Percentiles rank a stretch among this genome's conserved stretches.
Evolutionary conservation across 2,113 vertebrate species (phyloP).

Genomic region (Oncorhynchus tshawytscha): DNA sequence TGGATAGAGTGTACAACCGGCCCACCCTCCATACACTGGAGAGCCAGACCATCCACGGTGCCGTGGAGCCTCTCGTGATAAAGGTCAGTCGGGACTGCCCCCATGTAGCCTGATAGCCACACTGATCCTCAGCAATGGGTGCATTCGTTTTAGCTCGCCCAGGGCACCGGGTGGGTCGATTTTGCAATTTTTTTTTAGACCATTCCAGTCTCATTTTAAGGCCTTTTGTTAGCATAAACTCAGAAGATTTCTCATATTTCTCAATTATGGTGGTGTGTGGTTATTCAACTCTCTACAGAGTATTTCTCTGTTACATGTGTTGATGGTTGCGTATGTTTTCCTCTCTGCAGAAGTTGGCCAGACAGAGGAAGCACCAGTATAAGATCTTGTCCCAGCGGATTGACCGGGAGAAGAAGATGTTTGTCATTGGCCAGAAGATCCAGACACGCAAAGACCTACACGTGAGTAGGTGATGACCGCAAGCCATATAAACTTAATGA

Average conservation of each 20-base stretch:
- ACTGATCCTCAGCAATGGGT: neutral
- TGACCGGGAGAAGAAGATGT: constrained; percentile 90
- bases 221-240: neutral
- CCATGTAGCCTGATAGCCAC: constrained; percentile 40
- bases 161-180: no score
- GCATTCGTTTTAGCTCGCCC: no score
- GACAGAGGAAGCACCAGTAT: constrained; percentile 82
- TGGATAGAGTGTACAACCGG: constrained; percentile 88
- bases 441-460: constrained; percentile 91
- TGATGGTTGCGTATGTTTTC: neutral
- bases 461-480: constrained; percentile 63
- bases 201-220: neutral
- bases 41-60: constrained; percentile 80
- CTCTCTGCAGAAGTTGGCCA: constrained; percentile 76
- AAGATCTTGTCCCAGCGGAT: constrained; percentile 86
- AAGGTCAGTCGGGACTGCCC: constrained; percentile 73
- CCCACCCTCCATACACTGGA: constrained; percentile 84
- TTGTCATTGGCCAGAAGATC: constrained; percentile 91
- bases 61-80: constrained; percentile 52
- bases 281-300: neutral
- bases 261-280: neutral
- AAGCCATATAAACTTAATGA: neutral
- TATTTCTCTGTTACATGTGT: neutral
- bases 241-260: neutral
- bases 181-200: no score